Evolutionary conservation across 2,113 vertebrate species (phyloP), one percentile per base, ranked within the genome.

Genomic region (Halichoerus grypus): DNA sequence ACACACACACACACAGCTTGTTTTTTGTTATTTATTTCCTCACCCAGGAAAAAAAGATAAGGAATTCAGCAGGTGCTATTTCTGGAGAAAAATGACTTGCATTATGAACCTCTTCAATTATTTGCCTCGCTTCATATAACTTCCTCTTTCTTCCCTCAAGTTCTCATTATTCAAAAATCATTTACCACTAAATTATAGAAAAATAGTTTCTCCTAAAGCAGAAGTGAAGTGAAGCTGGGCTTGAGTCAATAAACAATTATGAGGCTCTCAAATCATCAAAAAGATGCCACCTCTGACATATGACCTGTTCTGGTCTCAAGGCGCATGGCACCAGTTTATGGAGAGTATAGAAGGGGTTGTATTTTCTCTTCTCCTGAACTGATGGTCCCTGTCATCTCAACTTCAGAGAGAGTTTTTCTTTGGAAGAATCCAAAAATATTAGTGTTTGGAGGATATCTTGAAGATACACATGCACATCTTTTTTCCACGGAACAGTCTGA

Each of bases 221-320:
- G 65, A 98, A 97, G 94, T 95, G 96, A 97, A 93, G 46, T 26
- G 51, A 98, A 97, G 55, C 93, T 85, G 80, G 77, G 46, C 71
- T 53, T 31, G 94, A 98, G 98, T 98, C 97, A 97, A 96, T 98
- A 98, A 98, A 98, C 88, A 80, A 74, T 98, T 96, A 96, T 3
- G n/a, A 94, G 74, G 74, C 57, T 97, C 88, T 97, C 36, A 97
- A 95, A 94, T 93, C 86, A 96, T 86, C 84, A 82, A n/a, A 59
- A 74, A 97, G 71, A 96, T 49, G 94, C 84, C 95, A 91, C 33
- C n/a, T 33, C 51, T 96, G 53, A 97, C 92, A 67, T 26, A 77
- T 53, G 80, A 14, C 65, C n/a, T 42, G 21, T 63, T 97, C 46
- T 81, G 74, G 89, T 71, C 90, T 88, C 36, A 15, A 19, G 69